Percentiles rank a stretch among this genome's conserved stretches.
These are phyloP conservation scores for Babylonia areolata DNA, from an alignment of 1,140 invertebrate genomes.

Conservation along the genomic window DNA sequence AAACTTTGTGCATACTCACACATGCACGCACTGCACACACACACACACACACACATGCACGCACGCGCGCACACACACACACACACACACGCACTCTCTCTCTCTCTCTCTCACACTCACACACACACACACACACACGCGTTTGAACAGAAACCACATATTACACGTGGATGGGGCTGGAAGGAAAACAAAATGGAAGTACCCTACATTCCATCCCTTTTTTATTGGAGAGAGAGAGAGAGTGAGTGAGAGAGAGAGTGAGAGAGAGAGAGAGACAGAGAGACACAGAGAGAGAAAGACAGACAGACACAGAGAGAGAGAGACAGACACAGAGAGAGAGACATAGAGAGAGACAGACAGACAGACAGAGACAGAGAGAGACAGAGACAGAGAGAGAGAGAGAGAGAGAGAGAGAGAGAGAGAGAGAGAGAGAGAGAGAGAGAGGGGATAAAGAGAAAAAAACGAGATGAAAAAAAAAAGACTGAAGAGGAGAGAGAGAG, in stretches of 20 bases:
- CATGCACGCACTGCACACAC: no score
- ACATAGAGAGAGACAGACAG: not conserved
- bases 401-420: not conserved
- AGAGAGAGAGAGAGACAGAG: not conserved
- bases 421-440: not conserved
- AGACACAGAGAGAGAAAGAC: not conserved
- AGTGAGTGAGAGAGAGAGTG: no score
- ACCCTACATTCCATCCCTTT: no score
- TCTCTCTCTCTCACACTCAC: not conserved
- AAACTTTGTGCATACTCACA: no score
- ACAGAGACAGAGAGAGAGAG: not conserved
- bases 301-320: not conserved
- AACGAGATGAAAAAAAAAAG: not conserved
- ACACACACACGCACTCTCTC: no score
- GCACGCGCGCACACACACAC: not conserved
- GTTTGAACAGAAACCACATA: no score
- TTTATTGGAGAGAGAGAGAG: no score
- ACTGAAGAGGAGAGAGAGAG: not conserved
- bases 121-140: slow-evolving; percentile 3
- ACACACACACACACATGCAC: slow-evolving; percentile 8
- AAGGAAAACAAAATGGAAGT: no score
- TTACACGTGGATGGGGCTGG: no score
- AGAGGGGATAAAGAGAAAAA: not conserved
- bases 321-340: not conserved
- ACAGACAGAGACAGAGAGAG: not conserved